Evolutionary conservation across 1,140 invertebrate species (phyloP), one percentile per base, ranked within the genome.

Genomic region (Drosophila sproati): DNA sequence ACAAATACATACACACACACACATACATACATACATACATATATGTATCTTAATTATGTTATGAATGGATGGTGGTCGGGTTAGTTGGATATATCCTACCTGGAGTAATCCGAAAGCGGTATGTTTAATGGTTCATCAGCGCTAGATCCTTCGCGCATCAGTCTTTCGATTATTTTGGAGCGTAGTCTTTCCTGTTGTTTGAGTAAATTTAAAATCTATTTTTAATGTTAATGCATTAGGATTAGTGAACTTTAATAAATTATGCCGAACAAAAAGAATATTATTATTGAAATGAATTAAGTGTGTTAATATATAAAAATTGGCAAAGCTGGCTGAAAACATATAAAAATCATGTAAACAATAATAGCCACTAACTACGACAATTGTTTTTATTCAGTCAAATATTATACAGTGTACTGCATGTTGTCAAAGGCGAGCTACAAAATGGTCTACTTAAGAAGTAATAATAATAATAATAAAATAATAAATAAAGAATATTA

Each of bases 101-200:
- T 97, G 0, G 96, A 97, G 88, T 97, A 97, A 93, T 97, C 96
- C 37, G 96, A 97, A 7, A 98, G 92, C 57, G 95, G 94, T 68
- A 98, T 97, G 92, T 97, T 97, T 0, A 96, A 95, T 28, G 97
- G 97, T 90, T 97, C 96, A 82, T 98, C 97, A 7, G 97, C 96
- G 92, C 95, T 97, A 1, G 97, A 98, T 2, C 97, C 97, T 93
- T 96, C 96, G 93, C 97, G 96, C 57, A 96, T 92, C 70, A 98
- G 93, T 91, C 96, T 95, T 71, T 95, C 95, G 31, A 97, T 94
- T 77, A 97, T 97, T 93, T 97, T 97, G 57, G 94, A 94, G 63
- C 97, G 94, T 29, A 97, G 93, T 90, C 94, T 95, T 92, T 97
- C 96, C 95, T 96, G 85, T 82, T 91, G 85, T 75, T 89, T 85